A percentile compares a stretch with the other conserved stretches of the same genome.
These are phyloP conservation scores for Darevskia nairensis DNA, from an alignment of 2,797 vertebrate genomes.

Conservation along the genomic window DNA sequence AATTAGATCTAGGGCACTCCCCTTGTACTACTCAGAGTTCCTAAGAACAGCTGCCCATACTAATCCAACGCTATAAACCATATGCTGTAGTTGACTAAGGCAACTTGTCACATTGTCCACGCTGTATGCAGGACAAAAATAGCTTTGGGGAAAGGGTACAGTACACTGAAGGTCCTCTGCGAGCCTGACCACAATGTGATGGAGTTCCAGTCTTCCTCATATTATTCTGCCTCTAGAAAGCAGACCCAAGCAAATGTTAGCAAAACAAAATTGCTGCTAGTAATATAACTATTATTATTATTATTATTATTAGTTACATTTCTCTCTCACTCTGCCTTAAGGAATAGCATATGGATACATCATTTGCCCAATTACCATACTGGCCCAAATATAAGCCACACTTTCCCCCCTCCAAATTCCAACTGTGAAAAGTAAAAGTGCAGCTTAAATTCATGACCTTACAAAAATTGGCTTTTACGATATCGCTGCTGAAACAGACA, in stretches of 20 bases:
- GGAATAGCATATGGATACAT: too few species aligned
- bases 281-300: too few species aligned
- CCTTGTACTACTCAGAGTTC: not conserved
- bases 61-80: not conserved
- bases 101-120: not conserved
- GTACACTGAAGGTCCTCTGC: not conserved
- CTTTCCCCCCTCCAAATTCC: too few species aligned
- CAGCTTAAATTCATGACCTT: too few species aligned
- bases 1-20: conserved; percentile 12
- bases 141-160: not conserved
- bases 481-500: too few species aligned
- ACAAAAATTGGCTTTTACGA: too few species aligned
- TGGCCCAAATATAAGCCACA: too few species aligned
- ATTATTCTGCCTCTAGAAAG: not conserved
- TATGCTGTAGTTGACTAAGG: not conserved
- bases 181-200: not conserved
- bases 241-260: not conserved
- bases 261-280: not conserved
- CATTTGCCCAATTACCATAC: too few species aligned
- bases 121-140: not conserved
- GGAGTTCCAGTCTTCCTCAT: too few species aligned
- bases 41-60: not conserved
- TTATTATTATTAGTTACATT: too few species aligned
- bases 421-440: too few species aligned
- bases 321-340: too few species aligned